Conservation (phyloP, 2,888 invertebrate species). For the Ormyrus rosae region DNA sequence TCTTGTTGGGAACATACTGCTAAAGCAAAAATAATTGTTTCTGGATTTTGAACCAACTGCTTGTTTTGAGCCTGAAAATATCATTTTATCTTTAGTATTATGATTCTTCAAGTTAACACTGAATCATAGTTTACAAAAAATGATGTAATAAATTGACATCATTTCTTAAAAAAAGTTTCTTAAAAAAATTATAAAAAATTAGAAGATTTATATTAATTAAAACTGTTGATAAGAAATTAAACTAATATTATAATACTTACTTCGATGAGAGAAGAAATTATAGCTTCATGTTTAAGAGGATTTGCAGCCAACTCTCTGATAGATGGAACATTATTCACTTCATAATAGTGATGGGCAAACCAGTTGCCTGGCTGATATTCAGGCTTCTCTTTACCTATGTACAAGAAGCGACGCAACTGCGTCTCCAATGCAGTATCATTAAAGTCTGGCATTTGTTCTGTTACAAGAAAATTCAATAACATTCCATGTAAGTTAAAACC, state of each 20-base stretch:
- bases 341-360: conserved; percentile 77
- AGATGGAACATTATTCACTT: conserved; percentile 74
- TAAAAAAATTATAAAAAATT: no score
- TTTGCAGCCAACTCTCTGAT: conserved; percentile 70
- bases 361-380: conserved; percentile 80
- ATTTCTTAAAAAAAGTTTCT: background rate
- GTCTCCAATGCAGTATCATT: conserved; percentile 68
- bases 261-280: conserved; percentile 52
- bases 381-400: conserved; percentile 78
- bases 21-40: conserved; percentile 81
- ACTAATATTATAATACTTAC: conserved; percentile 16
- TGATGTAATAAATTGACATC: background rate
- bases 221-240: no score
- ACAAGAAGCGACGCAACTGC: conserved; percentile 77
- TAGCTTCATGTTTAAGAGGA: conserved; percentile 38
- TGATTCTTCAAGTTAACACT: background rate
- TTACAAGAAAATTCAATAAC: conserved; percentile 29
- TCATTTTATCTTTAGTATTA: background rate
- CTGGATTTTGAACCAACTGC: conserved; percentile 78
- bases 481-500: conserved; percentile 35
- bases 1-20: conserved; percentile 79
- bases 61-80: conserved; percentile 67
- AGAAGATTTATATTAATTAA: no score
- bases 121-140: background rate
- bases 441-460: conserved; percentile 56